Percentiles rank a stretch among this genome's conserved stretches.
These are phyloP conservation scores for Oryzaephilus surinamensis DNA, from an alignment of 1,140 invertebrate species.

Conservation along the genomic window DNA sequence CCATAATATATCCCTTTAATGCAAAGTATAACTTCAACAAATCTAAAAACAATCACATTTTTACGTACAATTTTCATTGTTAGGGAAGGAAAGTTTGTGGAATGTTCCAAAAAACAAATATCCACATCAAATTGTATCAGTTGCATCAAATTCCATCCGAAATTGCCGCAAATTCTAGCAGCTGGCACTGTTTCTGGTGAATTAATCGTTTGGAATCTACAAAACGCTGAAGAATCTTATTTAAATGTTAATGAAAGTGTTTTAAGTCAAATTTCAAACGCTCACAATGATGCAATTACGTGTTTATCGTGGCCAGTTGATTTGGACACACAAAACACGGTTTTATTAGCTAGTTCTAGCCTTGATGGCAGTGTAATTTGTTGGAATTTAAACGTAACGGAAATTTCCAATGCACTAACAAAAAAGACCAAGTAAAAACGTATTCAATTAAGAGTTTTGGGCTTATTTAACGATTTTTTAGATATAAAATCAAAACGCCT, in stretches of 20 bases:
- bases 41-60: too few species aligned
- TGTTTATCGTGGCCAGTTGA: slow-evolving; percentile 28
- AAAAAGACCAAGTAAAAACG: too few species aligned
- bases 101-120: slow-evolving; percentile 15
- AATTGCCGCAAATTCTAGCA: slow-evolving; percentile 9
- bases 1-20: slow-evolving; percentile 16
- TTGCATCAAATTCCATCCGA: slow-evolving; percentile 26
- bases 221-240: slow-evolving; percentile 29
- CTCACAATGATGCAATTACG: slow-evolving; percentile 26
- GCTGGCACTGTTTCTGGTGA: slow-evolving; percentile 16
- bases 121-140: slow-evolving; percentile 27
- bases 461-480: too few species aligned
- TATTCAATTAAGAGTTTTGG: too few species aligned
- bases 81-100: too few species aligned
- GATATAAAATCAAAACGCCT: too few species aligned
- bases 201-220: slow-evolving; percentile 30
- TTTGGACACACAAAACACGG: slow-evolving; percentile 18
- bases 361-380: too few species aligned
- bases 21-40: too few species aligned
- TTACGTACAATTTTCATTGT: too few species aligned
- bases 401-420: too few species aligned
- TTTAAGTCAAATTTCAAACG: slow-evolving; percentile 16
- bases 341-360: slow-evolving; percentile 27
- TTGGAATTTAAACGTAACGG: too few species aligned
- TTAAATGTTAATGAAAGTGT: too few species aligned